Percentiles rank a stretch among this genome's conserved stretches.
Conservation (phyloP, 2,888 invertebrate genomes). For the Dolichomitus sp. region DNA sequence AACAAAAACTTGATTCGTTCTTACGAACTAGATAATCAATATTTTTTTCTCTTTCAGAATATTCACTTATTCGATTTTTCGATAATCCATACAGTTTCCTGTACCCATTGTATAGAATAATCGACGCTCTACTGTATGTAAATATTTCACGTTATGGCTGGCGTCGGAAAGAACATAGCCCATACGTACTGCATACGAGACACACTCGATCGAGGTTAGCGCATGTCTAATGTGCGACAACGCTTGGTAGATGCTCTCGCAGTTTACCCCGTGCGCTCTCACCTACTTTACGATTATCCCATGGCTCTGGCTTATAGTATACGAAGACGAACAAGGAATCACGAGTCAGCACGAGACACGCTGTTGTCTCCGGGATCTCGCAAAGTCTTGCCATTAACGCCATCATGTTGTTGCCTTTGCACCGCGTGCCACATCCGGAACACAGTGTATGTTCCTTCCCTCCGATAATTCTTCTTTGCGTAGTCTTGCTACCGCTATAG, state of each 20-base stretch:
- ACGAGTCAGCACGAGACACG: slow-evolving; percentile 42
- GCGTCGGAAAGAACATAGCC: neutral
- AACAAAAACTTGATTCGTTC: too few relatives aligned
- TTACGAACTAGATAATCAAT: too few relatives aligned
- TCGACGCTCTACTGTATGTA: neutral
- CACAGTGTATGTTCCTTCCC: slow-evolving; percentile 56
- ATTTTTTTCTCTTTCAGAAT: too few relatives aligned
- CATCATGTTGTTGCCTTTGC: slow-evolving; percentile 19
- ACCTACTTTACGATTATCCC: slow-evolving; percentile 83
- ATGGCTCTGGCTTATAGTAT: slow-evolving; percentile 56
- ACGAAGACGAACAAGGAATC: slow-evolving; percentile 55
- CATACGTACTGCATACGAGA: neutral
- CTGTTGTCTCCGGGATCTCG: slow-evolving; percentile 32
- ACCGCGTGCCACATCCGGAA: slow-evolving; percentile 79
- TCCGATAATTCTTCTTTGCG: slow-evolving; percentile 39
- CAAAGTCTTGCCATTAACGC: slow-evolving; percentile 76
- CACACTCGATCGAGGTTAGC: slow-evolving; percentile 82
- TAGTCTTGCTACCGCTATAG: slow-evolving; percentile 20
- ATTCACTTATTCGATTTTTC: too few relatives aligned
- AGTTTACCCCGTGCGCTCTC: slow-evolving; percentile 72
- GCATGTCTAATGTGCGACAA: slow-evolving; percentile 81
- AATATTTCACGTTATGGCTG: neutral
- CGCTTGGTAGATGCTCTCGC: slow-evolving; percentile 46
- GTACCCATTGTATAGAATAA: too few relatives aligned
- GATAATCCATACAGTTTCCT: too few relatives aligned